phyloP scores from a whole-genome alignment of 1,140 invertebrate genomes.

The Brachionus sp. region DNA sequence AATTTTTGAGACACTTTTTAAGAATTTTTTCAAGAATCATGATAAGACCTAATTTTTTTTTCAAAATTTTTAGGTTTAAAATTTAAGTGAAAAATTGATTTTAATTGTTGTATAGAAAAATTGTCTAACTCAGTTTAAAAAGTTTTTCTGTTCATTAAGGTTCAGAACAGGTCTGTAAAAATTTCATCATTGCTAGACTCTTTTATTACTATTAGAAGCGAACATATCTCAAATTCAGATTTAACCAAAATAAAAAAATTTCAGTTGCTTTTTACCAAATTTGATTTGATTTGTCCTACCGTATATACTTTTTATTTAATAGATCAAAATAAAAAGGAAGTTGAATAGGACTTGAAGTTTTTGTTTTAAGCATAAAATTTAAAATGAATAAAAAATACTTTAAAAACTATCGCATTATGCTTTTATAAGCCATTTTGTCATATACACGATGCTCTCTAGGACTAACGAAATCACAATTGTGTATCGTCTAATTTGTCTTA shows the following conservation, averaged over 20 bases:
- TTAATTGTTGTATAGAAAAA: background rate
- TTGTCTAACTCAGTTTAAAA: background rate
- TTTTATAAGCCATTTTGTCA: background rate
- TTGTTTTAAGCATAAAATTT: too few species aligned
- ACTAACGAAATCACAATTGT: background rate
- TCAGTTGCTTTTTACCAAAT: background rate
- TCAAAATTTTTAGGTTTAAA: too few species aligned
- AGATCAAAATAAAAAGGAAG: conserved; percentile 1
- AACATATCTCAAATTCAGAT: background rate
- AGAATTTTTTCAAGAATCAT: too few species aligned
- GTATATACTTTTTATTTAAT: conserved; percentile 36
- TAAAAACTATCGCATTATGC: background rate
- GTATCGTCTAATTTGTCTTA: background rate
- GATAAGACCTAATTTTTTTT: too few species aligned
- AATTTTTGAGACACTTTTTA: too few species aligned
- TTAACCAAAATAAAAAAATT: background rate
- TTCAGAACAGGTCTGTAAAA: conserved; percentile 32
- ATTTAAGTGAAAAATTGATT: background rate
- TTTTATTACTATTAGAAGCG: background rate
- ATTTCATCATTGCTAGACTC: conserved; percentile 22
- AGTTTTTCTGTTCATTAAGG: conserved; percentile 15
- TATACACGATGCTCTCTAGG: background rate
- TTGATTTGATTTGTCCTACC: background rate
- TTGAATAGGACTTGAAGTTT: background rate
- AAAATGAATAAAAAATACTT: background rate